Conservation (phyloP, 2,113 vertebrate species). For the Dromas ardeola region DNA sequence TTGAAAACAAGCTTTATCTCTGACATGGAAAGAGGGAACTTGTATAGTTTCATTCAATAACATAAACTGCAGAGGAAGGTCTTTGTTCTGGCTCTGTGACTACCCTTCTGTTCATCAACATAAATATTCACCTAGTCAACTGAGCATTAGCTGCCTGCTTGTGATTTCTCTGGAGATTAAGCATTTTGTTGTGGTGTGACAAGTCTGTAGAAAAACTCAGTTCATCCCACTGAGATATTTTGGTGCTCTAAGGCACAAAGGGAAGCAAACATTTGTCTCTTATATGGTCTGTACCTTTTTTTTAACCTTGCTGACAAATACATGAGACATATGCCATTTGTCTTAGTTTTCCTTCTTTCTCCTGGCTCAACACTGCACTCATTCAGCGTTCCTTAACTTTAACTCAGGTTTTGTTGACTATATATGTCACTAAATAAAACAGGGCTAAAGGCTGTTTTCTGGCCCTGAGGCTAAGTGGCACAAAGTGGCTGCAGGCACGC, state of each 20-base stretch:
- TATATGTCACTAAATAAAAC: slow-evolving; percentile 5
- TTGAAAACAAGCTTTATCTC: neutral
- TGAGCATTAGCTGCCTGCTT: neutral
- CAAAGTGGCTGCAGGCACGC: neutral
- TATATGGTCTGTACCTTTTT: neutral
- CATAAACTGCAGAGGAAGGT: neutral
- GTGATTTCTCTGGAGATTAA: slow-evolving; percentile 22
- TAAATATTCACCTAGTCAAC: slow-evolving; percentile 10
- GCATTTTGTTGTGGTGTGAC: neutral
- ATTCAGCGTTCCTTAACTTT: neutral
- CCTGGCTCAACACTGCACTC: neutral
- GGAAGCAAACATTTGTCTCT: slow-evolving; percentile 28
- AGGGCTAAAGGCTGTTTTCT: neutral
- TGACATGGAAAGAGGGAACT: neutral
- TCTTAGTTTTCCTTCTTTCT: slow-evolving; percentile 24
- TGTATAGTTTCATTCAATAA: neutral
- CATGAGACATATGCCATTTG: neutral
- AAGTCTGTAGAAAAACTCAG: slow-evolving; percentile 29
- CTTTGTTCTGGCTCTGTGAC: neutral
- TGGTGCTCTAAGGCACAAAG: neutral
- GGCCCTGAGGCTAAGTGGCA: neutral
- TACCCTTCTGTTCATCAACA: neutral
- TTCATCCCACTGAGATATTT: slow-evolving; percentile 8
- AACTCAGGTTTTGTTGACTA: neutral
- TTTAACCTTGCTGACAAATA: slow-evolving; percentile 29